Evolutionary conservation across 2,888 invertebrate species (phyloP).

Genomic region (Eurytoma adleriae): DNA sequence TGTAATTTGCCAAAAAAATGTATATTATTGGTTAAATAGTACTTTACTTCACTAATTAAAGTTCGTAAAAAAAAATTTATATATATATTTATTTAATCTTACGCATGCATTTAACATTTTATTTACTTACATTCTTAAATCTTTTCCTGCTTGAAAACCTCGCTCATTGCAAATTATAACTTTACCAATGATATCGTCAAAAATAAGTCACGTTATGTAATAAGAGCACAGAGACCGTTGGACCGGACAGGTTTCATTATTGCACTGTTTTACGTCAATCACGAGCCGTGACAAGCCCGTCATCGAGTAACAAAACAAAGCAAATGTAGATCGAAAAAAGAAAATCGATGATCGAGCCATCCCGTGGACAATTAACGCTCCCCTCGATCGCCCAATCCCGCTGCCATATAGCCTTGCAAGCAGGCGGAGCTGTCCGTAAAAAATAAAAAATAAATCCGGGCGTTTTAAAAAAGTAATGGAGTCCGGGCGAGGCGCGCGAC

Average conservation of each 20-base stretch:
- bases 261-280: conserved; percentile 22
- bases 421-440: not conserved
- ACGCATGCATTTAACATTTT: too few species aligned
- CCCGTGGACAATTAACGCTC: conserved; percentile 43
- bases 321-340: not conserved
- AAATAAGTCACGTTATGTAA: too few species aligned
- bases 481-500: not conserved
- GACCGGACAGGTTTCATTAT: not conserved
- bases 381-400: not conserved
- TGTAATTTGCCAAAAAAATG: too few species aligned
- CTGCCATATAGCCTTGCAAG: conserved; percentile 37
- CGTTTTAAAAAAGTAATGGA: conserved; percentile 41
- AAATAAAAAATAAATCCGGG: not conserved
- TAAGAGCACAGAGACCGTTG: too few species aligned
- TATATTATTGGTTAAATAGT: too few species aligned
- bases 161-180: too few species aligned
- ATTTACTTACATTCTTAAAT: too few species aligned
- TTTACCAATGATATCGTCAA: too few species aligned
- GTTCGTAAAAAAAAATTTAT: too few species aligned
- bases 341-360: conserved; percentile 9
- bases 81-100: too few species aligned
- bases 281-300: conserved; percentile 29
- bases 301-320: not conserved
- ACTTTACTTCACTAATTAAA: too few species aligned
- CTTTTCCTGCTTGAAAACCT: too few species aligned